These are phyloP conservation scores for Plagodis pulveraria DNA, from an alignment of 2,888 invertebrate species.

Conservation along the genomic window DNA sequence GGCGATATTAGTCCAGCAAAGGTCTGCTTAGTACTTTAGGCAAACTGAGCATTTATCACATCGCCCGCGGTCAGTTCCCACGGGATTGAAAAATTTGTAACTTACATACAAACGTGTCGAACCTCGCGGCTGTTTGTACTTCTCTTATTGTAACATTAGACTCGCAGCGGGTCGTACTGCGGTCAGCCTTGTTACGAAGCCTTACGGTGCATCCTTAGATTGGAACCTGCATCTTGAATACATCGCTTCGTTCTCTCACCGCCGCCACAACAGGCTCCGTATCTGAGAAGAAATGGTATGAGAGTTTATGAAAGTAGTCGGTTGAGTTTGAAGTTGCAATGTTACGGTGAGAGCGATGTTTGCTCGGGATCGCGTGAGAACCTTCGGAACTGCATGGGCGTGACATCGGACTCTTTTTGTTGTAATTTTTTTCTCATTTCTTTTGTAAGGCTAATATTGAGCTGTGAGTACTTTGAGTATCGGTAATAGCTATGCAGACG, in stretches of 20 bases:
- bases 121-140: constrained; percentile 63
- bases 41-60: constrained; percentile 79
- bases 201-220: constrained; percentile 60
- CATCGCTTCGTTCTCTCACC: constrained; percentile 51
- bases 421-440: constrained; percentile 55
- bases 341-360: constrained; percentile 68
- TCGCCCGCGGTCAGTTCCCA: constrained; percentile 76
- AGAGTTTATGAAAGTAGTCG: constrained; percentile 53
- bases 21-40: constrained; percentile 71
- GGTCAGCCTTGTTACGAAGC: constrained; percentile 70
- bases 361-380: constrained; percentile 81
- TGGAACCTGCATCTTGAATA: constrained; percentile 26
- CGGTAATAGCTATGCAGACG: constrained; percentile 65
- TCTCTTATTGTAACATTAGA: constrained; percentile 68
- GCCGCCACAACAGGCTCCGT: constrained; percentile 23
- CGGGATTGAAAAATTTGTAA: constrained; percentile 75
- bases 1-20: constrained; percentile 62
- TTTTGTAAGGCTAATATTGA: constrained; percentile 71
- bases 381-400: constrained; percentile 80
- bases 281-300: constrained; percentile 46
- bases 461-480: constrained; percentile 65
- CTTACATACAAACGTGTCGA: constrained; percentile 72
- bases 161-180: constrained; percentile 54
- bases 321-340: constrained; percentile 62
- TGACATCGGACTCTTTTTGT: constrained; percentile 79